Percentiles rank a stretch among this genome's conserved stretches.
Conservation (phyloP, 2,113 vertebrate species). For the Poeciliopsis occidentalis region DNA sequence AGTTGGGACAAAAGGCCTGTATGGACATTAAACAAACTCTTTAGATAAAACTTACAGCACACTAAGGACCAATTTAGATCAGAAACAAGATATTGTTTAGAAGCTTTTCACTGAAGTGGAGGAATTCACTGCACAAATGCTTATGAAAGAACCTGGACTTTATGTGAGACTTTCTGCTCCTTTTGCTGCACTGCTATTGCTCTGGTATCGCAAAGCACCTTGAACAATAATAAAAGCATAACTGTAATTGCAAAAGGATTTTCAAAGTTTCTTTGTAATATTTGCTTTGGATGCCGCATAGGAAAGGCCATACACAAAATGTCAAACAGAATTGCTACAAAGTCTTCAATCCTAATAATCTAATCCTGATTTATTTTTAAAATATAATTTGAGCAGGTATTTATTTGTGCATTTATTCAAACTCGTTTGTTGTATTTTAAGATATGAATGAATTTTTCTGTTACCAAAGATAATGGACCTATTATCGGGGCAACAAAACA, state of each 20-base stretch:
- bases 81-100: neutral
- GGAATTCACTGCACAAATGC: neutral
- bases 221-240: neutral
- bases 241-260: neutral
- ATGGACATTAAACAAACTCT: neutral
- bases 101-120: neutral
- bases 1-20: constrained; percentile 90
- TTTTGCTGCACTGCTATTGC: neutral
- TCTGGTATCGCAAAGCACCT: neutral
- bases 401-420: neutral
- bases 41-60: neutral
- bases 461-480: neutral
- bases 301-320: neutral
- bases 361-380: neutral
- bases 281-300: neutral
- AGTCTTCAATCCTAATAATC: neutral
- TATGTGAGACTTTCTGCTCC: neutral
- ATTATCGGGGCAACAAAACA: neutral
- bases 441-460: neutral
- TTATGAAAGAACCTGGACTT: neutral
- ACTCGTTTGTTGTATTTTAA: neutral
- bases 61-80: neutral
- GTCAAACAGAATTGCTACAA: neutral
- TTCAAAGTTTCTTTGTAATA: neutral
- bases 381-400: neutral